Evolutionary conservation across 2,888 invertebrate species (phyloP), one percentile per base, ranked within the genome.

Genomic region (Eueremaeus valkanovi): DNA sequence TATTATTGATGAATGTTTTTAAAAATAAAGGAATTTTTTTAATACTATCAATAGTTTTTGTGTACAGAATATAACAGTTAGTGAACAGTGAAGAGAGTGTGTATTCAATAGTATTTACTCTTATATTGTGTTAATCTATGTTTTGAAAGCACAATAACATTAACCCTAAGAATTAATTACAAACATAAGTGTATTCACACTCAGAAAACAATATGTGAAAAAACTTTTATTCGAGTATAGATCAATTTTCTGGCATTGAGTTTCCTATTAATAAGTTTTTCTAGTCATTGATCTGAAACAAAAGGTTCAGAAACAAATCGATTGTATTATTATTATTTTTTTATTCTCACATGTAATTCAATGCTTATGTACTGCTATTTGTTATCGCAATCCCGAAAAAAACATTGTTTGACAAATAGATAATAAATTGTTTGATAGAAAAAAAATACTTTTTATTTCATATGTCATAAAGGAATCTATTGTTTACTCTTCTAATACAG

Each of bases 1-100:
- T 13, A 24, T 55, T 55, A 55, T 55, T 55, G 55, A 55, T 21
- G 24, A 55, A 55, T 55, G 55, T 55, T 55, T 24, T 42, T n/a
- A n/a, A n/a, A n/a, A n/a, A n/a, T n/a, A n/a, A n/a, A n/a, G n/a
- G n/a, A n/a, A n/a, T n/a, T n/a, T n/a, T n/a, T n/a, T 45, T 11
- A 45, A 45, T 45, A 11, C 36, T 36, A 8, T 36, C 36, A 45
- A 13, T 45, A 45, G 36, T 36, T 36, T 36, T 36, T 36, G 36
- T 36, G 5, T 11, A 36, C 5, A 8, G 11, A 36, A 36, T 36
- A 36, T 8, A 36, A 36, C 11, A 36, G 36, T 8, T 36, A 36
- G 5, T 36, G 5, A 36, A 36, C 36, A 11, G 36, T 11, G 11
- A 36, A 36, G 6, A 36, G 18, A 45, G 16, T 13, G 45, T 45